Conservation (phyloP, 2,113 vertebrate species). For the Aegotheles bennettii region DNA sequence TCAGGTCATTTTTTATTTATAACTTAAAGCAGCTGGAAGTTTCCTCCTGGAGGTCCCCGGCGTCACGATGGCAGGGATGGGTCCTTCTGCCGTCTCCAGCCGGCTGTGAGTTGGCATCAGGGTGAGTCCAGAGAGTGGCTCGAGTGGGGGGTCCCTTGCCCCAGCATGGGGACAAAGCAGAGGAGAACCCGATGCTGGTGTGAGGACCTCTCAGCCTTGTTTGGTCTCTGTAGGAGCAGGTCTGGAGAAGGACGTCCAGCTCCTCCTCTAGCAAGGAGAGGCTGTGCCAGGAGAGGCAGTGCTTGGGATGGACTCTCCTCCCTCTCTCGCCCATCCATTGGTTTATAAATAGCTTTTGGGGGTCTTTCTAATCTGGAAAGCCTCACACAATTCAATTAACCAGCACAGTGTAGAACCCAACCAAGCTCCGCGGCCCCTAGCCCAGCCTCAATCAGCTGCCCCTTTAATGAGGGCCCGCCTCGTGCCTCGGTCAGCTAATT, state of each 20-base stretch:
- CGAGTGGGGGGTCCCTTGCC: accelerated
- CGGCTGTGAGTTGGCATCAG: accelerated
- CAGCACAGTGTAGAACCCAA: accelerated
- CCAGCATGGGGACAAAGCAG: accelerated
- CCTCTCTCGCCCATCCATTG: not conserved
- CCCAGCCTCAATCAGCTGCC: not conserved
- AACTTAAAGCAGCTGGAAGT: conserved; percentile 2
- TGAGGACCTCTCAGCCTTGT: not conserved
- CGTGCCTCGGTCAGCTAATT: conserved; percentile 39
- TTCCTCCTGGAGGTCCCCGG: not conserved
- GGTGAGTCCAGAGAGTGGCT: not conserved
- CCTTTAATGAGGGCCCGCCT: conserved; percentile 34
- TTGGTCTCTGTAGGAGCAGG: not conserved
- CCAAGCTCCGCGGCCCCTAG: accelerated
- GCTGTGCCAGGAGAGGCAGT: not conserved
- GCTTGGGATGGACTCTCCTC: not conserved
- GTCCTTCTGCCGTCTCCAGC: not conserved
- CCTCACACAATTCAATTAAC: not conserved
- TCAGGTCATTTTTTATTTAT: conserved; percentile 32
- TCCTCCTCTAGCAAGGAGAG: not conserved
- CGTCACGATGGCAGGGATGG: accelerated
- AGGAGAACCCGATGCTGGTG: not conserved
- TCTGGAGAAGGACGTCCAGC: not conserved
- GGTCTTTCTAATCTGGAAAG: not conserved
- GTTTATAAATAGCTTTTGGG: not conserved